Base-by-base conservation (phyloP, 2,113 vertebrate species). In the Mirza zaza region DNA sequence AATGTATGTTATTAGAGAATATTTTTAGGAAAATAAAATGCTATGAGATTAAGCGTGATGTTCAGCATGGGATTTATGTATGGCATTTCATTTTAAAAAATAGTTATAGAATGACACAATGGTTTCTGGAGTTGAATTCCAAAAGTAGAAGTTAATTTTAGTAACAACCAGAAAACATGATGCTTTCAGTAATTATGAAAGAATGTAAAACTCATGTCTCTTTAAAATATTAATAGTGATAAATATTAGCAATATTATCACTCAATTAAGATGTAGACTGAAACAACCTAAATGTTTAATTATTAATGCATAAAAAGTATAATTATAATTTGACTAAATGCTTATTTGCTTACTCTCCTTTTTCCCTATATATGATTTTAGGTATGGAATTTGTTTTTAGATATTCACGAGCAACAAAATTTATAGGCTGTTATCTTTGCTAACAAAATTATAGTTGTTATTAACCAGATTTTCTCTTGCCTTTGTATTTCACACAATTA, bases 41-140 rank as follows among this genome's bases (percentile, higher is more conserved):
- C 27, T 59, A n/a, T 82, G 20, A 3, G 20, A 84, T 50, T 97
- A 82, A 96, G 21, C 79, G 3, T 6, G 76, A n/a, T 82, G 5
- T 81, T 91, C 71, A 87, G 25, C 34, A 70, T 87, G 42, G 5
- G 1, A 45, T 67, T 6, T 52, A 67, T 59, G 59, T 92, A 36
- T 55, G 23, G 13, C 29, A 84, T 75, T 95, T 81, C 65, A 90
- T 39, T 95, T 92, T 87, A 71, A 95, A 95, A 8, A 59, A 25
- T 17, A 68, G 9, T 68, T 32, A 57, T 59, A 75, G 17, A 83
- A 39, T 75, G 34, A 4, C 8, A 71, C n/a, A 50, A n/a, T 88
- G 29, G 67, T 87, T 87, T 75, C 21, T 55, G 20, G 45, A 84
- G 27, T 81, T 97, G 29, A 80, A 90, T 84, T 92, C 6, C 27